A percentile compares a stretch with the other conserved stretches of the same genome.
phyloP scores from a whole-genome alignment of 1,140 invertebrate species.

The Euglossa dilemma region DNA sequence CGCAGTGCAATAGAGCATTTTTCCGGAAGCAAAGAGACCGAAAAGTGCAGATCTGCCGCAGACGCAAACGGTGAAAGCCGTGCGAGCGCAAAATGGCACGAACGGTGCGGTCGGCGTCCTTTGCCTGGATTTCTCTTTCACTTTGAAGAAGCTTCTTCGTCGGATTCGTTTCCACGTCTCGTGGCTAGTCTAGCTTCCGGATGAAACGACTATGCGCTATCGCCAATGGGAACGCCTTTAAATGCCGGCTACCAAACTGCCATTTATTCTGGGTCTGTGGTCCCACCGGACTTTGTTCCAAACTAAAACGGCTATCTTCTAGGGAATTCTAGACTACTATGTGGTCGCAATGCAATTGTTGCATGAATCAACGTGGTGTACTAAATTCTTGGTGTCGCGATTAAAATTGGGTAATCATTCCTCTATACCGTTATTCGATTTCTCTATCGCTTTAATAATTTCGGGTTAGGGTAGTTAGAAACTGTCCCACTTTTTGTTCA shows the following conservation, averaged over 20 bases:
- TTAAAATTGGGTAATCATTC: no score
- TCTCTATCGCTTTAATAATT: no score
- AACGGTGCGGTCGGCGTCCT: constrained; percentile 12
- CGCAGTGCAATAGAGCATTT: neutral
- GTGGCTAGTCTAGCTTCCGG: neutral
- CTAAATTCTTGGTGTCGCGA: no score
- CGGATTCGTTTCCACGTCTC: neutral
- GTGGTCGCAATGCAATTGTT: no score
- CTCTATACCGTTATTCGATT: no score
- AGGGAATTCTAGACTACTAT: neutral
- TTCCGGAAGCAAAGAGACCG: neutral
- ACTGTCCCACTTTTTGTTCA: no score
- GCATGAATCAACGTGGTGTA: no score
- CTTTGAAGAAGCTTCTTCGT: constrained; percentile 6
- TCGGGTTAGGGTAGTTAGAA: no score
- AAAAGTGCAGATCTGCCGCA: neutral
- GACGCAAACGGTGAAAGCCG: neutral
- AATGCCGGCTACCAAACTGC: neutral
- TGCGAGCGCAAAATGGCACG: constrained; percentile 6
- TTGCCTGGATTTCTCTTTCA: constrained; percentile 15
- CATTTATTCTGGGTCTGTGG: neutral
- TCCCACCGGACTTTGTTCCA: neutral
- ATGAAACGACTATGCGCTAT: neutral
- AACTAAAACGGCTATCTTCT: neutral
- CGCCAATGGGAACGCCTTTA: neutral